Percentiles rank a stretch among this genome's conserved stretches.
Evolutionary conservation across 1,140 invertebrate genomes (phyloP).

Genomic region (Ooceraea biroi): DNA sequence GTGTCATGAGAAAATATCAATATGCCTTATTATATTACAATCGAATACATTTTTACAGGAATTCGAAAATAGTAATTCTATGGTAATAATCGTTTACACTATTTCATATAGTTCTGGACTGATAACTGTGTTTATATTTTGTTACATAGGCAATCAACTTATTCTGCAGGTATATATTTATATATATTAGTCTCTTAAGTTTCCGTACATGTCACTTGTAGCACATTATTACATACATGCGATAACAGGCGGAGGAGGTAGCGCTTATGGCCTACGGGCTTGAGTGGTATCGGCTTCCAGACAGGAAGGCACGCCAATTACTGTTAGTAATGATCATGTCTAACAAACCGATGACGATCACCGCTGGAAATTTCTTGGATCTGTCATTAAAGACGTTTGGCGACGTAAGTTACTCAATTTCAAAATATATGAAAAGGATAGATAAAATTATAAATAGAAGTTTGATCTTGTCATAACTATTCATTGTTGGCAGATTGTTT

Average conservation of each 20-base stretch:
- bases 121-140: neutral
- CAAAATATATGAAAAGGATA: no score
- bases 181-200: neutral
- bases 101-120: neutral
- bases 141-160: neutral
- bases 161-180: neutral
- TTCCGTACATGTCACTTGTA: neutral
- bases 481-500: no score
- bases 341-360: constrained; percentile 62
- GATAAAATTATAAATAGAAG: no score
- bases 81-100: constrained; percentile 39
- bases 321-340: constrained; percentile 70
- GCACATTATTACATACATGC: neutral
- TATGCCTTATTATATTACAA: no score
- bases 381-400: constrained; percentile 68
- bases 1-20: no score
- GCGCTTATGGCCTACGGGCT: constrained; percentile 62
- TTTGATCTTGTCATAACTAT: no score
- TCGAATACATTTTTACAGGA: constrained; percentile 55
- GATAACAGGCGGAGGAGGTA: constrained; percentile 62
- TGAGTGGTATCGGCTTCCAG: constrained; percentile 66
- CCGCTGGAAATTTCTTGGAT: constrained; percentile 66
- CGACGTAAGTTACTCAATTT: constrained; percentile 42
- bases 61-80: constrained; percentile 54
- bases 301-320: constrained; percentile 52